Evolutionary conservation across 2,888 invertebrate genomes (phyloP).

Genomic region (Netelia melanura): DNA sequence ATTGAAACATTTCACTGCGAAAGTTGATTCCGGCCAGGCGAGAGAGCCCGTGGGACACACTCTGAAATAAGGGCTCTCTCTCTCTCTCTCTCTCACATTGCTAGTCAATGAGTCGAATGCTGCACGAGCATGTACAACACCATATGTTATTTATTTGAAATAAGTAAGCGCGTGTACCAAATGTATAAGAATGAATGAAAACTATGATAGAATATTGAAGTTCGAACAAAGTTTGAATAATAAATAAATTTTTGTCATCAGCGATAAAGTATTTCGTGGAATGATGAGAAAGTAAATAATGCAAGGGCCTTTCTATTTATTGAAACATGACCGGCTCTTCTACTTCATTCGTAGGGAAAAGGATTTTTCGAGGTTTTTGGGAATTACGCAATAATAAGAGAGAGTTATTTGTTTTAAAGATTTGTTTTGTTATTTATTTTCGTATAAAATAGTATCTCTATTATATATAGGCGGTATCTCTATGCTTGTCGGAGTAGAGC

Average conservation of each 20-base stretch:
- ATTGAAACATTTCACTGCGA: constrained; percentile 72
- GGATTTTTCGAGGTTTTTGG: constrained; percentile 8
- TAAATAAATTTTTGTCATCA: neutral
- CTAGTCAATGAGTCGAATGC: constrained; percentile 76
- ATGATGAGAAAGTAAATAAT: neutral
- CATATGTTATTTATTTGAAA: constrained; percentile 78
- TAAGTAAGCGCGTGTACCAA: neutral
- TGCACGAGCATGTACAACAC: constrained; percentile 70
- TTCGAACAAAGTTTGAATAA: neutral
- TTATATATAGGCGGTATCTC: constrained; percentile 65
- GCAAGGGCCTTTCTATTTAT: neutral
- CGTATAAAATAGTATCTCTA: constrained; percentile 71
- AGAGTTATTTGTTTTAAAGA: constrained; percentile 36
- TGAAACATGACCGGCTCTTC: neutral
- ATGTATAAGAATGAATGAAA: constrained; percentile 16
- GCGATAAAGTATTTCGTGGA: neutral
- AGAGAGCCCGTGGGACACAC: constrained; percentile 75
- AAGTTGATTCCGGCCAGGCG: constrained; percentile 33
- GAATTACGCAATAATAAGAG: constrained; percentile 2
- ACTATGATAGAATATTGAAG: constrained; percentile 12
- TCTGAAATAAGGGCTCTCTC: constrained; percentile 47
- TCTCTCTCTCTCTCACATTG: constrained; percentile 67
- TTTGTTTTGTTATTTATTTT: constrained; percentile 69
- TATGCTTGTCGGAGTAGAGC: constrained; percentile 45
- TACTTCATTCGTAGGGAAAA: neutral